Evolutionary conservation across 2,113 vertebrate genomes (phyloP).

Genomic region (Clarias macrocephalus): DNA sequence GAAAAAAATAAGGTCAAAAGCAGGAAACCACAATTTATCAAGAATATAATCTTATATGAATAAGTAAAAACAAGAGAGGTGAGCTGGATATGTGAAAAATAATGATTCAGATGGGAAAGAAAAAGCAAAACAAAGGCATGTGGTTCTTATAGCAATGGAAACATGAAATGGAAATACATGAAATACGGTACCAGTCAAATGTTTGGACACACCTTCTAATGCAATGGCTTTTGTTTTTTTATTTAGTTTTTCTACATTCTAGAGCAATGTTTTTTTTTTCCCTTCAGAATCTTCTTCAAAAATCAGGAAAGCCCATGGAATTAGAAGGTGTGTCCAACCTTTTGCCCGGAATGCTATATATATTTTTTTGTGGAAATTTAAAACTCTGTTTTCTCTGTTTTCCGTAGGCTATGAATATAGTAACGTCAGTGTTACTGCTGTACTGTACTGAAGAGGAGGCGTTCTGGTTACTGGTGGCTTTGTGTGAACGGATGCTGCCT

Average conservation of each 20-base stretch:
- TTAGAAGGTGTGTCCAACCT: too few species aligned
- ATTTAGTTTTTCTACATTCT: too few species aligned
- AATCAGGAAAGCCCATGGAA: too few species aligned
- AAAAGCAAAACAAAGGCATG: not conserved
- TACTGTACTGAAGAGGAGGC: constrained; percentile 94
- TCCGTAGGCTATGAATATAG: constrained; percentile 95
- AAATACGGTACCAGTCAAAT: not conserved
- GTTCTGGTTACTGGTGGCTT: constrained; percentile 95
- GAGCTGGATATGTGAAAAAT: not conserved
- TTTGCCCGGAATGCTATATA: too few species aligned
- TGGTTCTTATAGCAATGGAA: not conserved
- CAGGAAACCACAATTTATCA: too few species aligned
- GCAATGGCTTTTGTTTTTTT: too few species aligned
- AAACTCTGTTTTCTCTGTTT: not conserved
- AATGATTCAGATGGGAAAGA: not conserved
- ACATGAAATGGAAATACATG: not conserved
- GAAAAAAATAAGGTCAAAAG: not conserved
- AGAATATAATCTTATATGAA: not conserved
- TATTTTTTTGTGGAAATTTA: not conserved
- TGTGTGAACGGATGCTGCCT: constrained; percentile 94
- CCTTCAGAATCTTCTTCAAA: too few species aligned
- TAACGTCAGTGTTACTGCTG: constrained; percentile 91
- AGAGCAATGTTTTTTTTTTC: too few species aligned
- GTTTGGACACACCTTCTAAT: too few species aligned
- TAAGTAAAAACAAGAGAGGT: not conserved